These are phyloP conservation scores for Exephanes ischioxanthus DNA, from an alignment of 2,888 invertebrate genomes.

Conservation along the genomic window DNA sequence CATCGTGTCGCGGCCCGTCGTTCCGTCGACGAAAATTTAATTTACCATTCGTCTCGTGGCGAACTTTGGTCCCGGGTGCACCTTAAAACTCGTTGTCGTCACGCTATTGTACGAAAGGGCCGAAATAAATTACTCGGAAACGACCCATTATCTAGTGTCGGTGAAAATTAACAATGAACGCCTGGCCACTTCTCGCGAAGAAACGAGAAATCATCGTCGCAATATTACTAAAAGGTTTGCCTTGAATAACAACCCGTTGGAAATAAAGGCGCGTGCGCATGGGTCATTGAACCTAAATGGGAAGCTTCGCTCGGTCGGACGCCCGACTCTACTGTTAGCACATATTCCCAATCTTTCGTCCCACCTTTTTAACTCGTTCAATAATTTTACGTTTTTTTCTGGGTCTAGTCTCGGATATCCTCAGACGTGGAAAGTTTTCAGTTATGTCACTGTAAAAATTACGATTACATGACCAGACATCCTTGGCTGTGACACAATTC, in stretches of 20 bases:
- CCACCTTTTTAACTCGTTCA: not conserved
- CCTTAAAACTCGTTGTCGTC: not conserved
- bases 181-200: not conserved
- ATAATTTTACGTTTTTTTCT: not conserved
- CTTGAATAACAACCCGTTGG: not conserved
- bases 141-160: not conserved
- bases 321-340: not conserved
- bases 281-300: constrained; percentile 27
- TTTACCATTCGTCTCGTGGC: not conserved
- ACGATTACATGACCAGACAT: not conserved
- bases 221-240: constrained; percentile 6
- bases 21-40: constrained; percentile 13
- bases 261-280: constrained; percentile 25
- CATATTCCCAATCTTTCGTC: not conserved
- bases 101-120: not conserved
- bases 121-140: constrained; percentile 10
- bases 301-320: constrained; percentile 33
- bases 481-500: too few species aligned
- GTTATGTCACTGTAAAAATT: not conserved
- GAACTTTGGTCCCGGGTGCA: not conserved
- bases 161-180: not conserved
- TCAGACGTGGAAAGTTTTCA: not conserved
- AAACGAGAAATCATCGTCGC: constrained; percentile 8
- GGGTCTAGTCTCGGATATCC: not conserved
- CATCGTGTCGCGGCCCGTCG: not conserved